Conservation (phyloP, 2,113 vertebrate species). For the Hypomesus transpacificus region DNA sequence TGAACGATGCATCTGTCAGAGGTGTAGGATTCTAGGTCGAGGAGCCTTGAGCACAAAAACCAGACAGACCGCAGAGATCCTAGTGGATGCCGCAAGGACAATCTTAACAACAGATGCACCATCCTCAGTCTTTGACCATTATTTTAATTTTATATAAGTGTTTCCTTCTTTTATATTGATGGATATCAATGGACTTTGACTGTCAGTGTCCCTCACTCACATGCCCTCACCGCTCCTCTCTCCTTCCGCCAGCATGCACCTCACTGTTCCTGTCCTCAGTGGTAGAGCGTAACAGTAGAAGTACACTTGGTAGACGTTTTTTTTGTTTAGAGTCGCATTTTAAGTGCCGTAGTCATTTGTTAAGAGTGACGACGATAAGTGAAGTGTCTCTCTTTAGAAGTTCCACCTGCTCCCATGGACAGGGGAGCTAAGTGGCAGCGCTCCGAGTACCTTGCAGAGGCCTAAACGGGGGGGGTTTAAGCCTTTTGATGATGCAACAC, state of each 20-base stretch:
- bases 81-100: conserved; percentile 38
- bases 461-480: conserved; percentile 54
- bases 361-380: conserved; percentile 55
- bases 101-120: conserved; percentile 47
- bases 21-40: background rate
- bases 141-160: conserved; percentile 77
- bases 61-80: conserved; percentile 41
- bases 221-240: conserved; percentile 78
- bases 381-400: conserved; percentile 64
- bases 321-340: conserved; percentile 27
- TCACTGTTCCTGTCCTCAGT: conserved; percentile 63
- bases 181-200: conserved; percentile 78
- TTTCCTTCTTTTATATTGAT: conserved; percentile 75
- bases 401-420: conserved; percentile 62
- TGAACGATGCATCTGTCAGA: too few species aligned
- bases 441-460: conserved; percentile 56
- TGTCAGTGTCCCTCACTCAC: conserved; percentile 78
- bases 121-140: conserved; percentile 74
- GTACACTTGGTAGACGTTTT: conserved; percentile 23
- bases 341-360: conserved; percentile 31
- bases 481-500: conserved; percentile 64
- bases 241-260: conserved; percentile 69
- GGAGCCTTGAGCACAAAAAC: background rate
- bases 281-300: conserved; percentile 43
- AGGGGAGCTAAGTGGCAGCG: conserved; percentile 58